Evolutionary conservation across 2,888 invertebrate species (phyloP).

Genomic region (Sialis fuliginosa): DNA sequence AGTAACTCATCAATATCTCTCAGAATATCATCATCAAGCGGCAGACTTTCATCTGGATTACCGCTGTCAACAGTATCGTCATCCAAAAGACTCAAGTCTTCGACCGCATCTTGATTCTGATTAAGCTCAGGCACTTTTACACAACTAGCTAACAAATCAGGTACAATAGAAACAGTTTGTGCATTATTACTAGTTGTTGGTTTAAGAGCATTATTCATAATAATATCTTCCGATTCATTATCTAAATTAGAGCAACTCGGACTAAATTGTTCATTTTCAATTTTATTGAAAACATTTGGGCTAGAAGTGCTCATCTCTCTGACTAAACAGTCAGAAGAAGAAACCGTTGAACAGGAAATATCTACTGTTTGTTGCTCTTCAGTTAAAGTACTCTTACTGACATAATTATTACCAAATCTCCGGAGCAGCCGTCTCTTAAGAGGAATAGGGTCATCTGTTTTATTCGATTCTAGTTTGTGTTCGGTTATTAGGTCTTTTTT

Average conservation of each 20-base stretch:
- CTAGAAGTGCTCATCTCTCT: too few species aligned
- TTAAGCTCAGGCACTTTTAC: neutral
- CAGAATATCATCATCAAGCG: slow-evolving; percentile 22
- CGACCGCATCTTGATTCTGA: neutral
- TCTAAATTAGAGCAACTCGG: too few species aligned
- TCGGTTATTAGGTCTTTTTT: too few species aligned
- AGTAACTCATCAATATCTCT: slow-evolving; percentile 26
- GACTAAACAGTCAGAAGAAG: too few species aligned
- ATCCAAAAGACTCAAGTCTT: neutral
- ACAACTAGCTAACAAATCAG: neutral
- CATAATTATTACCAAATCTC: slow-evolving; percentile 2
- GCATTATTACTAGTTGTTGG: neutral
- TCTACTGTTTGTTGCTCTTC: too few species aligned
- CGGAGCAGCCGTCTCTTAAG: slow-evolving; percentile 3
- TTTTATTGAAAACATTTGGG: too few species aligned
- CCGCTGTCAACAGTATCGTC: neutral
- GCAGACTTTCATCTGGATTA: neutral
- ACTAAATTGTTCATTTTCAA: too few species aligned
- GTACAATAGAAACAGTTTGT: neutral
- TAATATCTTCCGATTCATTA: too few species aligned
- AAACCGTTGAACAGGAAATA: too few species aligned
- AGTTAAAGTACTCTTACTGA: neutral
- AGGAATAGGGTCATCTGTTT: neutral
- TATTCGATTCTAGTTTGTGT: neutral
- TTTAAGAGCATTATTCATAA: too few species aligned